phyloP scores from a whole-genome alignment of 1,140 invertebrate genomes.

The Drosophila rhopaloa region DNA sequence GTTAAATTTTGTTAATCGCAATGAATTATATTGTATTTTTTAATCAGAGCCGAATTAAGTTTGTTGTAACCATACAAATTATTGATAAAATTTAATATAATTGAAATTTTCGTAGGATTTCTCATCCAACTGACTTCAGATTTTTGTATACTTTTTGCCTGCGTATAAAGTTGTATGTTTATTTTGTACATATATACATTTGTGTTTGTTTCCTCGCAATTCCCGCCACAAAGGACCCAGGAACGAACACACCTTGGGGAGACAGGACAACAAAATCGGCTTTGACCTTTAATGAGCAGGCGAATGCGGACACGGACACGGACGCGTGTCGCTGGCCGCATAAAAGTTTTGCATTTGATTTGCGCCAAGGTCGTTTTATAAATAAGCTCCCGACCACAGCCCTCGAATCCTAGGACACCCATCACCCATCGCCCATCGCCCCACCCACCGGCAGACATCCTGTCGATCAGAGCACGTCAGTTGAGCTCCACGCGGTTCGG shows the following conservation, averaged over 20 bases:
- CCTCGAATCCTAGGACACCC: slow-evolving; percentile 12
- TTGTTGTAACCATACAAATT: too few relatives aligned
- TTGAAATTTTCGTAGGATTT: not conserved
- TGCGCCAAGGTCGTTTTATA: slow-evolving; percentile 79
- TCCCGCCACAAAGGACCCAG: slow-evolving; percentile 29
- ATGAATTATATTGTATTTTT: too few relatives aligned
- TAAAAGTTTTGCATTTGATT: slow-evolving; percentile 77
- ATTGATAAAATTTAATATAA: too few relatives aligned
- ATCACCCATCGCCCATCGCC: not conserved
- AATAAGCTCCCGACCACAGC: slow-evolving; percentile 57
- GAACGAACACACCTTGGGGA: slow-evolving; percentile 50
- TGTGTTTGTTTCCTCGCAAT: slow-evolving; percentile 18
- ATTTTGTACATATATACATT: slow-evolving; percentile 10
- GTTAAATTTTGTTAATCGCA: too few relatives aligned
- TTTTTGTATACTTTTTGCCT: not conserved
- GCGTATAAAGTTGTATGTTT: slow-evolving; percentile 17
- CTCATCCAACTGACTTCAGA: not conserved
- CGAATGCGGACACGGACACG: slow-evolving; percentile 46
- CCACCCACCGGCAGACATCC: slow-evolving; percentile 43
- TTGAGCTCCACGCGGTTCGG: slow-evolving; percentile 10
- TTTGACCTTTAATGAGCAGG: slow-evolving; percentile 78
- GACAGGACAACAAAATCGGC: slow-evolving; percentile 63
- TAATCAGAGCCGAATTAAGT: too few relatives aligned
- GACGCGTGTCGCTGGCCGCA: slow-evolving; percentile 63
- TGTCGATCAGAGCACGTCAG: slow-evolving; percentile 63